A percentile compares a stretch with the other conserved stretches of the same genome.
These are phyloP conservation scores for Todiramphus saurophagus DNA, from an alignment of 2,113 vertebrate genomes.

Conservation along the genomic window DNA sequence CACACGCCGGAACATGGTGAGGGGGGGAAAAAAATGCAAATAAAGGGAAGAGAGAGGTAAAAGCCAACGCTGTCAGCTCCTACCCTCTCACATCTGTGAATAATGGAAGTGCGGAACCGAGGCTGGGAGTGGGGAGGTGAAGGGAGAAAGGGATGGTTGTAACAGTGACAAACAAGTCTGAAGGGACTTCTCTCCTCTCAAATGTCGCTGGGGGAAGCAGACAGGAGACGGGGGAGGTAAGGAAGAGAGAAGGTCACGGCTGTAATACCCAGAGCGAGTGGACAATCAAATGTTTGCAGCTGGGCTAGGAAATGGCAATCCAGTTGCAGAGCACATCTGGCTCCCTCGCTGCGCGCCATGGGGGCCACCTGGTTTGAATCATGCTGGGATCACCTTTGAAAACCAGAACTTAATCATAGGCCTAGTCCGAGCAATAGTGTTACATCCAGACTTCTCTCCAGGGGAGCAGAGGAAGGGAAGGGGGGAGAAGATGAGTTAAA, in stretches of 20 bases:
- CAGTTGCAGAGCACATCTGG: constrained; percentile 47
- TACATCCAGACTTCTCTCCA: constrained; percentile 61
- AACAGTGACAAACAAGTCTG: constrained; percentile 60
- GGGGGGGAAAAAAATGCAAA: neutral
- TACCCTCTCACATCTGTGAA: constrained; percentile 73
- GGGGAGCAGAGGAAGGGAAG: neutral
- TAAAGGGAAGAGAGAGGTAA: constrained; percentile 48
- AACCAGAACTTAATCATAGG: constrained; percentile 40
- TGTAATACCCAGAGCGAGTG: constrained; percentile 60
- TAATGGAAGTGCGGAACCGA: neutral
- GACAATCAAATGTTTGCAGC: constrained; percentile 77
- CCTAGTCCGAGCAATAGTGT: constrained; percentile 49
- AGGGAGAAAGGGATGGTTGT: constrained; percentile 38
- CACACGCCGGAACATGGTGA: constrained; percentile 41
- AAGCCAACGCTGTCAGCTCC: constrained; percentile 8
- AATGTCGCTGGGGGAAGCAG: constrained; percentile 65
- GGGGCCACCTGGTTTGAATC: constrained; percentile 20
- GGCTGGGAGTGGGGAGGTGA: neutral
- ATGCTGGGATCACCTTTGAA: constrained; percentile 41
- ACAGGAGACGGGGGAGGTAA: constrained; percentile 64
- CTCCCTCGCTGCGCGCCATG: neutral
- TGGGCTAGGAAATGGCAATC: constrained; percentile 55
- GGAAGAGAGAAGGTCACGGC: constrained; percentile 75
- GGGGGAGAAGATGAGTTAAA: constrained; percentile 1
- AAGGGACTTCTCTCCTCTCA: constrained; percentile 63